Evolutionary conservation across 2,113 vertebrate genomes (phyloP), one percentile per base, ranked within the genome.

Genomic region (Nesospiza acunhae): DNA sequence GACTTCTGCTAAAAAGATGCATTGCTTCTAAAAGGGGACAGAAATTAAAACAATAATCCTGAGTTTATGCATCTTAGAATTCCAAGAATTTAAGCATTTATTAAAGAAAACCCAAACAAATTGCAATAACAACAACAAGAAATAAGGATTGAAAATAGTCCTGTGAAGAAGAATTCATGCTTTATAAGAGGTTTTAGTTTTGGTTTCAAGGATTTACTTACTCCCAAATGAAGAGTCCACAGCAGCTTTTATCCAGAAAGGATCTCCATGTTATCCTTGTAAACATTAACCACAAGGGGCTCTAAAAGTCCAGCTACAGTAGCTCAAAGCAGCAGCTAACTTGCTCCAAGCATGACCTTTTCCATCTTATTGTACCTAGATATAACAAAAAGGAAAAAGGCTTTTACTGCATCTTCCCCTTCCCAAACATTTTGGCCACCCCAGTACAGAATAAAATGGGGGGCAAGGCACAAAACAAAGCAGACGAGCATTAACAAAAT

Each of bases 401-500:
- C 4, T 39, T 46, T 76, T 26, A 26, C 21, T 23, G 5, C 21
- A 72, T 5, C 24, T 16, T 53, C 24, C 30, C 6, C 21, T 14
- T 53, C 31, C 30, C 6, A 16, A 37, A 26, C 7, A 5, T 20
- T 56, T 31, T 26, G 0, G 3, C 68, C 20, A 5, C 9, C 7
- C 19, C 4, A 7, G 16, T 17, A 46, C 26, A 84, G 23, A 11
- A 13, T 15, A 26, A 41, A 35, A 2, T 15, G 1, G 13, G 20
- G 20, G 3, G 11, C 4, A 24, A 33, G 4, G 0, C 10, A 28
- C 3, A 2, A 47, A 4, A 1, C 0, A 0, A 62, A 16, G 0
- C 6, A 55, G 0, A 5, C 3, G 0, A 73, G 7, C 6, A 18
- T 4, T 1, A 20, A 6, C 2, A 21, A 68, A 3, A 0, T 1